Evolutionary conservation across 2,113 vertebrate species (phyloP), one percentile per base, ranked within the genome.

Genomic region (Baryphthengus martii): DNA sequence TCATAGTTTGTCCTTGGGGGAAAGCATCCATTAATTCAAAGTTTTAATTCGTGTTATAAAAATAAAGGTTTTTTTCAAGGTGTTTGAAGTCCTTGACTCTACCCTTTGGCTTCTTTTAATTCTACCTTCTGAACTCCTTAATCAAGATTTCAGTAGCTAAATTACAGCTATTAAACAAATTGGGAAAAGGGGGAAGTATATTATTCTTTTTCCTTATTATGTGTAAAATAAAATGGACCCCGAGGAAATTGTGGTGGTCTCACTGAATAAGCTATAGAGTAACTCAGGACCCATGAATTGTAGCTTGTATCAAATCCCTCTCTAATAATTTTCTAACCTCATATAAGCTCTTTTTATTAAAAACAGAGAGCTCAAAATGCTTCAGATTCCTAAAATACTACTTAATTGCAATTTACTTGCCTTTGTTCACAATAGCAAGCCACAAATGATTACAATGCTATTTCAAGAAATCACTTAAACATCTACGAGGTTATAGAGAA

Each of bases 121-220:
- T 91, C 72, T 31, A 83, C 39, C 39, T 88, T 78, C 75, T 94
- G 61, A 93, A 77, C 47, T 85, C 47, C 68, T 93, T 95, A 67
- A 90, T 90, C 88, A 92, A 84, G 63, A 92, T 78, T 90, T 42
- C 52, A 61, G 50, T 56, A 81, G 29, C 55, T 88, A 86, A 96
- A 95, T 86, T 94, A 78, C 39, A 80, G 33, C 25, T 91, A 86
- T 93, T 93, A 89, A 93, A 89, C 33, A 89, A 86, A 89, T 55
- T 53, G 67, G 42, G 59, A n/a, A 83, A 84, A 87, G 28, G 8
- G 7, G 42, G 26, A 91, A 86, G 52, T 68, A 18, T 55, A 45
- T 89, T 89, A 59, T 89, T 86, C 40, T 84, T 87, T 80, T 25
- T 73, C 16, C 91, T 77, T 86, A 9, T 65, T 89, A 80, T 31